Evolutionary conservation across 1,140 invertebrate genomes (phyloP), one percentile per base, ranked within the genome.

Genomic region (Drosophila truncata): DNA sequence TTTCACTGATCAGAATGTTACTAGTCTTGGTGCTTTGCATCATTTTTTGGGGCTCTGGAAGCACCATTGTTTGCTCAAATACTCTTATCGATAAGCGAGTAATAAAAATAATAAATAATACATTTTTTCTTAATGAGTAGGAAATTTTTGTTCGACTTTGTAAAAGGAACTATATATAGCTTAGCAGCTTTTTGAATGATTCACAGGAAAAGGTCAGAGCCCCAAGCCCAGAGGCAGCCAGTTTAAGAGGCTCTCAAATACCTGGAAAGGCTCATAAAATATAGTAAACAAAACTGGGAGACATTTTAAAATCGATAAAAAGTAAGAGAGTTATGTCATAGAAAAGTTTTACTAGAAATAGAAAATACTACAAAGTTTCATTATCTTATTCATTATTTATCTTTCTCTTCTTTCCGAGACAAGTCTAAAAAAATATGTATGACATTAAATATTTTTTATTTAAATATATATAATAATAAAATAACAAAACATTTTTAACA

Each of bases 181-280:
- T 10, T 14, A 4, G 13, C 33, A 31, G 18, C 18, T 60, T 60
- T 18, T 41, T 35, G 35, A 47, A 46, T 52, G 25, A 47, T 20
- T 8, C 62, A 20, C 23, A 5, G 29, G 11, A 31, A 33, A 49
- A 50, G 57, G 59, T 54, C 75, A 23, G 2, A 33, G 4, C 11
- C 29, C 29, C 50, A 16, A 18, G n/a, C 29, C 18, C 49, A 14
- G 13, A 16, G 31, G 42, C 11, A 83, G 75, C 80, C 61, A 54
- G 81, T 80, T 79, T 1, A 58, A 41, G 57, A 42, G n/a, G 57
- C 41, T 69, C 42, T 33, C 11, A 27, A 50, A 23, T 29, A 11
- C 41, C 42, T 23, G n/a, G 10, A 20, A 49, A 60, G 49, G 14
- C n/a, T 39, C 78, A 67, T 59, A 59, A 82, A 82, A 78, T 55